phyloP scores from a whole-genome alignment of 2,888 invertebrate species.

The Drosophila cognata region DNA sequence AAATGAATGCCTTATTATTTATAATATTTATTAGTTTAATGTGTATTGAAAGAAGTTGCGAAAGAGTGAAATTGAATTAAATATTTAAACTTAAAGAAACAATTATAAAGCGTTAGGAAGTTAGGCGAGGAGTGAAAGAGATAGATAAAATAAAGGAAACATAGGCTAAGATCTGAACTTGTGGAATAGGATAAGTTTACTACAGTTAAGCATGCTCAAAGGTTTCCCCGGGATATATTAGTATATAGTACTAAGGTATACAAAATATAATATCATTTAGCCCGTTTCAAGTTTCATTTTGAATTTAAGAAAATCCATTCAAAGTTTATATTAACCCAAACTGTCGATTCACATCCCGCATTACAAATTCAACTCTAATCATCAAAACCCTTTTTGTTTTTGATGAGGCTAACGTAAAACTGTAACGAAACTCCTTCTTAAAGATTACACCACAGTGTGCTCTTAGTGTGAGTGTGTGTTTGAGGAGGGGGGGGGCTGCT shows the following conservation, averaged over 20 bases:
- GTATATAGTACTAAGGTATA: neutral
- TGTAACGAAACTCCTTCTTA: conserved; percentile 4
- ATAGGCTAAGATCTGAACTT: neutral
- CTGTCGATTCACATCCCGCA: neutral
- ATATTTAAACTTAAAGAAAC: neutral
- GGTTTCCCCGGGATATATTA: neutral
- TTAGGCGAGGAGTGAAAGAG: neutral
- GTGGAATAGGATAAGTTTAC: neutral
- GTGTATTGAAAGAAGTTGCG: neutral
- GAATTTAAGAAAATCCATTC: neutral
- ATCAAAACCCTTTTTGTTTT: conserved; percentile 15
- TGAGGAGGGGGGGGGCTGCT: neutral
- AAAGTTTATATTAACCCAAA: neutral
- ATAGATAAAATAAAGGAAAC: neutral
- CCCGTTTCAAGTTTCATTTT: neutral
- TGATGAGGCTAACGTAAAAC: conserved; percentile 20
- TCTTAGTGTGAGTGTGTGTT: neutral
- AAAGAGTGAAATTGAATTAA: neutral
- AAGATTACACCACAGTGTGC: neutral
- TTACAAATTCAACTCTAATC: conserved; percentile 9
- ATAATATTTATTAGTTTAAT: neutral
- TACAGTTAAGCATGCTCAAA: no score
- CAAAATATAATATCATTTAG: neutral
- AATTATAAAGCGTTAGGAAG: neutral
- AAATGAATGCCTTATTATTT: neutral